A percentile compares a stretch with the other conserved stretches of the same genome.
These are phyloP conservation scores for Uloborus diversus DNA, from an alignment of 1,140 invertebrate genomes.

Conservation along the genomic window DNA sequence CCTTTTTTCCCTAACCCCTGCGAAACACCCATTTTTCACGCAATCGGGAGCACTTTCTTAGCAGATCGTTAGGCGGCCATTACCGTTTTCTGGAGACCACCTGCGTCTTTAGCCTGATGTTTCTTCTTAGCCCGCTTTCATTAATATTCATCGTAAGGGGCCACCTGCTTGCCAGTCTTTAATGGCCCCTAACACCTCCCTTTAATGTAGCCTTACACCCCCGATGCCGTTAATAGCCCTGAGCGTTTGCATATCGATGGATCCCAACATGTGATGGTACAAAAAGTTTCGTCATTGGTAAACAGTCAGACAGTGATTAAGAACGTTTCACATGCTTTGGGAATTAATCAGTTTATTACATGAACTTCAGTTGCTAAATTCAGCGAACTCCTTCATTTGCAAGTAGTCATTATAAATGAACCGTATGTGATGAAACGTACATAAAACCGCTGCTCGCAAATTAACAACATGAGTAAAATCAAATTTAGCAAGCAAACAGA, in stretches of 20 bases:
- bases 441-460: too few species aligned
- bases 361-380: too few species aligned
- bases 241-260: conserved; percentile 28
- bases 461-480: too few species aligned
- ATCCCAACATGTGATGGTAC: not conserved
- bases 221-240: conserved; percentile 21
- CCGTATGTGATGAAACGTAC: too few species aligned
- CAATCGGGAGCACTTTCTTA: conserved; percentile 36
- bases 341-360: too few species aligned
- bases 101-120: conserved; percentile 18
- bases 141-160: conserved; percentile 50
- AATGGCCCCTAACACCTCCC: too few species aligned
- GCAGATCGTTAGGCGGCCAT: conserved; percentile 52
- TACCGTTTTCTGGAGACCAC: conserved; percentile 41
- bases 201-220: conserved; percentile 33
- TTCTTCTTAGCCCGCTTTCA: conserved; percentile 11
- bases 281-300: not conserved
- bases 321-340: not conserved
- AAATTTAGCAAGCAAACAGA: too few species aligned
- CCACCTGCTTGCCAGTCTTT: conserved; percentile 37
- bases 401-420: too few species aligned
- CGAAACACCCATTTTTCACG: conserved; percentile 37
- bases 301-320: not conserved
- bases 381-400: too few species aligned
- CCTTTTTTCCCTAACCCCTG: too few species aligned